phyloP scores from a whole-genome alignment of 2,113 vertebrate species.

The Petrocephalus zakoni region DNA sequence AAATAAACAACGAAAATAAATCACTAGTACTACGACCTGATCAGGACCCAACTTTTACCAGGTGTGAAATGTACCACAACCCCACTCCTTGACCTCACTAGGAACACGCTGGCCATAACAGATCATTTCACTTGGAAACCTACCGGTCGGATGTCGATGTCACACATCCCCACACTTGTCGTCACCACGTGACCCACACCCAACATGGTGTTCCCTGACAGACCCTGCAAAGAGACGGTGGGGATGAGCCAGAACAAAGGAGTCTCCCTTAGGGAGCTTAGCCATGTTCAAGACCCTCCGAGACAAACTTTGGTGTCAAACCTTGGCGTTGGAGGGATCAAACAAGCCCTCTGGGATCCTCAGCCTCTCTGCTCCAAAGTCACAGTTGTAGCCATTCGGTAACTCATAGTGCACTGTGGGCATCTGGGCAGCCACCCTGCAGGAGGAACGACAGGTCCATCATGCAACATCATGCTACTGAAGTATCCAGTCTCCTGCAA shows the following conservation, averaged over 20 bases:
- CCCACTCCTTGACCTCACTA: neutral
- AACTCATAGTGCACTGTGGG: constrained; percentile 82
- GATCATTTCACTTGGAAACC: neutral
- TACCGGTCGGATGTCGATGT: constrained; percentile 80
- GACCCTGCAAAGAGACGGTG: neutral
- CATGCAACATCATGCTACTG: neutral
- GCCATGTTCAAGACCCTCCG: neutral
- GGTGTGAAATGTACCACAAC: neutral
- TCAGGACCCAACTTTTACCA: neutral
- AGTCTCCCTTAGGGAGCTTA: neutral
- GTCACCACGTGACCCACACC: constrained; percentile 97
- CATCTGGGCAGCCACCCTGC: constrained; percentile 95
- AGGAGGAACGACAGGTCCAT: neutral
- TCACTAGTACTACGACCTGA: neutral
- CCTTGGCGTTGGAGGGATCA: constrained; percentile 98
- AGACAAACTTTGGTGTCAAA: constrained; percentile 32
- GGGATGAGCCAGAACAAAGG: neutral
- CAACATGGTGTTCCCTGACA: constrained; percentile 88
- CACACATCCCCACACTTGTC: constrained; percentile 98
- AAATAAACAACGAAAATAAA: no score
- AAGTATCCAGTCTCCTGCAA: neutral
- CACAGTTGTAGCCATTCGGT: constrained; percentile 86
- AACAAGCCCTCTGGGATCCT: constrained; percentile 98
- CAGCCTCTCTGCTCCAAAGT: constrained; percentile 90
- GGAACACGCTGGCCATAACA: neutral